Evolutionary conservation across 2,888 invertebrate species (phyloP).

Genomic region (Xanthostigma xanthostigma): DNA sequence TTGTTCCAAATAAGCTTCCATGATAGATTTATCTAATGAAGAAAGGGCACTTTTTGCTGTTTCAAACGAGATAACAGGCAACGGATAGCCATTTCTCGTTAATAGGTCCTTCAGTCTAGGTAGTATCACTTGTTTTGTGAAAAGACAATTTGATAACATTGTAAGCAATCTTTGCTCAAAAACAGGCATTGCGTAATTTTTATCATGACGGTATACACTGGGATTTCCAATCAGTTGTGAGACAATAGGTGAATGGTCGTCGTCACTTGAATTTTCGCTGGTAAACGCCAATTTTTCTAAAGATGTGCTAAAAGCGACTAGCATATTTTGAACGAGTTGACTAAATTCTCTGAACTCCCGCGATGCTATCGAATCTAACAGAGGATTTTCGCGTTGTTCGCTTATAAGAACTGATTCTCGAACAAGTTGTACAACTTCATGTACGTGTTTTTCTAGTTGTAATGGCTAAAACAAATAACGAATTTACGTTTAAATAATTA

Average conservation of each 20-base stretch:
- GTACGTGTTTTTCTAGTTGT: conserved; percentile 54
- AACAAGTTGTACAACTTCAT: conserved; percentile 53
- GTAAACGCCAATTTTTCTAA: conserved; percentile 58
- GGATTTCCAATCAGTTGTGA: conserved; percentile 51
- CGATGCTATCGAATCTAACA: conserved; percentile 37
- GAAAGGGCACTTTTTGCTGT: conserved; percentile 48
- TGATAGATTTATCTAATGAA: conserved; percentile 43
- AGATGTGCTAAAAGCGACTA: conserved; percentile 47
- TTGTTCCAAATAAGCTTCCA: conserved; percentile 74
- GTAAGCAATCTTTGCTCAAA: conserved; percentile 75
- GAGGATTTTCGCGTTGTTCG: conserved; percentile 46
- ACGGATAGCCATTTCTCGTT: conserved; percentile 54
- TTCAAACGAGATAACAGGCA: conserved; percentile 54
- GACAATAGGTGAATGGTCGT: conserved; percentile 35
- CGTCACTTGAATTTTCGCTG: conserved; percentile 48
- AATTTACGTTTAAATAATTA: too few species aligned
- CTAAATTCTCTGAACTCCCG: conserved; percentile 28
- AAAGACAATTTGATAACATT: conserved; percentile 77
- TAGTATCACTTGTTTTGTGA: conserved; percentile 60
- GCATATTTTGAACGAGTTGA: conserved; percentile 39
- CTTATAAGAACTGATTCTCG: conserved; percentile 55
- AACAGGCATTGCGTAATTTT: conserved; percentile 29
- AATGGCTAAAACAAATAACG: conserved; percentile 38
- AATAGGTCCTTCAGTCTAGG: conserved; percentile 55
- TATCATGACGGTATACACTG: conserved; percentile 17